phyloP scores from a whole-genome alignment of 2,113 vertebrate genomes.

The Centropus unirufus region DNA sequence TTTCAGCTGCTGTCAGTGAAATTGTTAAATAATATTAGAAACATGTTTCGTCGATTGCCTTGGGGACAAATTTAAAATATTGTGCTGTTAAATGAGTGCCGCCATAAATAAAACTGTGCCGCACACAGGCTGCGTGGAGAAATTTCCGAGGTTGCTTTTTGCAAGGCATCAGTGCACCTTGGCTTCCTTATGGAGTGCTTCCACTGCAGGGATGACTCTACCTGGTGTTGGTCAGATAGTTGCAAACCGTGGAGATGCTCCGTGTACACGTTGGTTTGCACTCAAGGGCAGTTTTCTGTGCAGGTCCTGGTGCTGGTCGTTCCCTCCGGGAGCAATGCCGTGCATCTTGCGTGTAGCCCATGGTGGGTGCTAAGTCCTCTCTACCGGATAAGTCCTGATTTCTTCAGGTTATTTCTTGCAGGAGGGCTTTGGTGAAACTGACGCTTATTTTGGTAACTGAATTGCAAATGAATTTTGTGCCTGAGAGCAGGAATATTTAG shows the following conservation, averaged over 20 bases:
- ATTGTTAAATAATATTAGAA: slow-evolving; percentile 16
- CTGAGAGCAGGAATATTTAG: not conserved
- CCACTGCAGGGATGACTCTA: not conserved
- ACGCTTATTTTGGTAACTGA: not conserved
- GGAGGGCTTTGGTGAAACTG: not conserved
- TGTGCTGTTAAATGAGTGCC: not conserved
- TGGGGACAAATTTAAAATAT: not conserved
- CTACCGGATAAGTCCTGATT: not conserved
- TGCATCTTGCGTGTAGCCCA: rapidly evolving
- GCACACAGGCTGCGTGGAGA: not conserved
- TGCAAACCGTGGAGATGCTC: not conserved
- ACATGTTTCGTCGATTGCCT: slow-evolving; percentile 15
- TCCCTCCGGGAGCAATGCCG: not conserved
- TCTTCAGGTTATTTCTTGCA: not conserved
- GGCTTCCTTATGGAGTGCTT: rapidly evolving
- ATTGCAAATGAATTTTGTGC: not conserved
- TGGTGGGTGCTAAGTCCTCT: not conserved
- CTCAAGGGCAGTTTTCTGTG: not conserved
- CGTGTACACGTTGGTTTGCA: not conserved
- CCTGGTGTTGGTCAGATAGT: not conserved
- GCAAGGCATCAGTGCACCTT: not conserved
- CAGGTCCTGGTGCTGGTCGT: not conserved
- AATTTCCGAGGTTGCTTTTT: not conserved
- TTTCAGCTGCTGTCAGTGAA: not conserved
- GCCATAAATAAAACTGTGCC: not conserved